Percentiles rank a stretch among this genome's conserved stretches.
phyloP scores from a whole-genome alignment of 2,888 invertebrate genomes.

The Boloria selene region DNA sequence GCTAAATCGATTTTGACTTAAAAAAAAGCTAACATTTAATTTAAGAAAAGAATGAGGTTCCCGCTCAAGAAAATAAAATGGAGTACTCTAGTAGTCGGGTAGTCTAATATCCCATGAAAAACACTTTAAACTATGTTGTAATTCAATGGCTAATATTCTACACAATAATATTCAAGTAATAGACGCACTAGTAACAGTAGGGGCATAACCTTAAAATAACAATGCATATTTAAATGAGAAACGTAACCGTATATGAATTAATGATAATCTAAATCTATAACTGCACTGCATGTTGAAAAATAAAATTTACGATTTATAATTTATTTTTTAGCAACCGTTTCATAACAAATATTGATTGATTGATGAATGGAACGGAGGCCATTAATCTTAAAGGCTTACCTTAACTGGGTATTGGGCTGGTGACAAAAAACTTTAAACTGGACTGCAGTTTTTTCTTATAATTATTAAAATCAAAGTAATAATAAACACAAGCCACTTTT shows the following conservation, averaged over 20 bases:
- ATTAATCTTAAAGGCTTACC: constrained; percentile 25
- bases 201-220: constrained; percentile 18
- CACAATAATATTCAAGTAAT: constrained; percentile 3
- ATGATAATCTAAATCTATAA: constrained; percentile 8
- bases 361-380: constrained; percentile 9
- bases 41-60: too few relatives aligned
- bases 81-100: too few relatives aligned
- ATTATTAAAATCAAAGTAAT: background rate
- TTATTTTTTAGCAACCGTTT: constrained; percentile 27
- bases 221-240: constrained; percentile 18
- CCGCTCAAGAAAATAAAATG: too few relatives aligned
- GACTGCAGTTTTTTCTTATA: background rate
- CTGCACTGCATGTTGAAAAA: background rate
- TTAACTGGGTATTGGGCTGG: constrained; percentile 19
- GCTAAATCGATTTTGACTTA: too few relatives aligned
- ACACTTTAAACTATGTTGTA: background rate
- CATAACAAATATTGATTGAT: constrained; percentile 28
- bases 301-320: constrained; percentile 14
- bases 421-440: constrained; percentile 10
- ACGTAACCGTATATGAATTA: constrained; percentile 11
- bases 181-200: constrained; percentile 7
- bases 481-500: too few relatives aligned
- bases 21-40: too few relatives aligned
- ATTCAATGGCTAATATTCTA: constrained; percentile 4
- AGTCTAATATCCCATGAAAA: too few relatives aligned